Conservation (phyloP, 1,140 invertebrate genomes). For the Macrocentrus cingulum region DNA sequence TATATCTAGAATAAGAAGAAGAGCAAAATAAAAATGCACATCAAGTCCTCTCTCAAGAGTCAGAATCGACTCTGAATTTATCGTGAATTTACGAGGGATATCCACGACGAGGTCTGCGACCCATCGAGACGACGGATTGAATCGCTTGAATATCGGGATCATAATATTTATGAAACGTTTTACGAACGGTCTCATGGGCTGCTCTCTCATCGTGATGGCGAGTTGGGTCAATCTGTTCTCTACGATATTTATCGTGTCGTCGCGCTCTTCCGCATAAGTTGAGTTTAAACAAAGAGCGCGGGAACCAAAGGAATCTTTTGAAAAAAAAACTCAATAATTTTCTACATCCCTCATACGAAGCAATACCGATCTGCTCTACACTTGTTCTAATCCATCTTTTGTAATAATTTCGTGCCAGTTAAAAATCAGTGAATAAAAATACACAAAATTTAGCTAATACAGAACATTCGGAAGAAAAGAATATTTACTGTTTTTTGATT, state of each 20-base stretch:
- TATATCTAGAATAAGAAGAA: no score
- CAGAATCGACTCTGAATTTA: conserved; percentile 23
- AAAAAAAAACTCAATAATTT: neutral
- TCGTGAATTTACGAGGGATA: conserved; percentile 23
- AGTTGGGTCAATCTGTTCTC: neutral
- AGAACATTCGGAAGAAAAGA: no score
- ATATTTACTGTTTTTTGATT: no score
- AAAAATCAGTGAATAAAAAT: no score
- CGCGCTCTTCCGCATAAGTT: conserved; percentile 3
- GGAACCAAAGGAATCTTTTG: conserved; percentile 6
- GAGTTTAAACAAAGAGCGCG: neutral
- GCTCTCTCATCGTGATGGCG: conserved; percentile 18
- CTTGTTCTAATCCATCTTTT: no score
- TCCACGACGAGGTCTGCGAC: conserved; percentile 7
- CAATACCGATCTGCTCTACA: no score
- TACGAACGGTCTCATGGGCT: conserved; percentile 25
- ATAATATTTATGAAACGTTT: conserved; percentile 37
- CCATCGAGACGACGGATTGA: conserved; percentile 29
- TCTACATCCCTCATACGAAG: neutral
- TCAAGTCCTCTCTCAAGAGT: neutral
- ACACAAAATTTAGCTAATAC: no score
- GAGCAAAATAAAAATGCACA: conserved; percentile 9
- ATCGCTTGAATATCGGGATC: conserved; percentile 32
- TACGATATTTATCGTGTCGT: conserved; percentile 34
- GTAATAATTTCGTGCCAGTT: no score